phyloP scores from a whole-genome alignment of 2,113 vertebrate species.

The Tupaia chinensis region DNA sequence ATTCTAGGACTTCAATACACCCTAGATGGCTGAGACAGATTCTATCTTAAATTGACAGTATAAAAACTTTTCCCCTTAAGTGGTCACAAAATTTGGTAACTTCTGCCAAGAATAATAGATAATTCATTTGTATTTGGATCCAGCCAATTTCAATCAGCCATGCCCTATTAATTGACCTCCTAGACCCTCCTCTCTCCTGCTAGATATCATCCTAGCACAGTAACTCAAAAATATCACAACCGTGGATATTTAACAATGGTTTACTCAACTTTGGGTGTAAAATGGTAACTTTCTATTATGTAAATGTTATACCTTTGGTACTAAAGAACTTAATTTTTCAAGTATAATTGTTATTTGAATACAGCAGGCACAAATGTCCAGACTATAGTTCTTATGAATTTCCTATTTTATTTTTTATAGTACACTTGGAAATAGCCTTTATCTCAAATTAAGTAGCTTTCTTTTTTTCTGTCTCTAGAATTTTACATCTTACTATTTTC shows the following conservation, averaged over 20 bases:
- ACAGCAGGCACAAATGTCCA: background rate
- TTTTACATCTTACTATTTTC: slow-evolving; percentile 1
- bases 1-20: background rate
- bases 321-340: background rate
- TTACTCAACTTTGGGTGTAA: background rate
- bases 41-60: background rate
- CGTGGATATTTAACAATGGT: background rate
- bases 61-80: background rate
- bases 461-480: background rate
- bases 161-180: background rate
- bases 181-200: background rate
- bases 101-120: background rate
- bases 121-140: background rate
- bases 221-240: background rate
- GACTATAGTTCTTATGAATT: background rate
- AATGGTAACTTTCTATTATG: background rate
- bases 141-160: background rate
- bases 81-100: background rate
- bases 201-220: background rate
- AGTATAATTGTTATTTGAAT: background rate
- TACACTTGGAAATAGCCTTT: slow-evolving; percentile 18
- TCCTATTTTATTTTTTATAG: slow-evolving; percentile 3
- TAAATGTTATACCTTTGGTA: background rate
- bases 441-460: slow-evolving; percentile 22
- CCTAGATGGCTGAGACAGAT: background rate